Conservation (phyloP, 2,888 invertebrate genomes). For the Leuctra nigra region DNA sequence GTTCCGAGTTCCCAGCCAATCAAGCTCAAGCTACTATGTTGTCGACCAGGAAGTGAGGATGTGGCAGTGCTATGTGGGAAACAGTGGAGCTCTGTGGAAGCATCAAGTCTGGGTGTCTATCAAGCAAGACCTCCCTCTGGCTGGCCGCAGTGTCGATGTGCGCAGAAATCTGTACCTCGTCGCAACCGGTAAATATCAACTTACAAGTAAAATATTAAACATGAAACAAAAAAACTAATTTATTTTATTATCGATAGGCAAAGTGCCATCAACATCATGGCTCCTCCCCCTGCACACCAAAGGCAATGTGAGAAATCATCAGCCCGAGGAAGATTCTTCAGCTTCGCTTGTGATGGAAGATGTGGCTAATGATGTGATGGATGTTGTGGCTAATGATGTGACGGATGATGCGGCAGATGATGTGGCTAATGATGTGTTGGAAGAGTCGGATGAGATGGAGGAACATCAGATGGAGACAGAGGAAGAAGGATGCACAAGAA, state of each 20-base stretch:
- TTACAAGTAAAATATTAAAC: neutral
- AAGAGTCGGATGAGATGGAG: too few relatives aligned
- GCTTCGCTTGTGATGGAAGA: too few relatives aligned
- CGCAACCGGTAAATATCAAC: neutral
- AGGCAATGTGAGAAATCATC: neutral
- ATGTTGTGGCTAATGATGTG: too few relatives aligned
- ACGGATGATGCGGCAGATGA: too few relatives aligned
- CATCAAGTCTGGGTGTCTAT: constrained; percentile 3
- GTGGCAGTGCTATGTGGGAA: neutral
- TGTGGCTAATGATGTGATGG: too few relatives aligned
- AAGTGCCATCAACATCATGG: neutral
- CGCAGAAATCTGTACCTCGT: neutral
- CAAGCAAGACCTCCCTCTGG: neutral
- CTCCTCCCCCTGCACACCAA: neutral
- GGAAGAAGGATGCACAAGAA: too few relatives aligned
- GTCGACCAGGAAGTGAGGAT: constrained; percentile 1
- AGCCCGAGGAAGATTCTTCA: neutral
- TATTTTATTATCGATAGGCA: neutral
- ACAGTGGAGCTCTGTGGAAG: constrained; percentile 12
- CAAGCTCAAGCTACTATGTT: neutral
- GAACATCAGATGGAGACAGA: too few relatives aligned
- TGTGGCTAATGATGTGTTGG: too few relatives aligned
- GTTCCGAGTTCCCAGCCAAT: constrained; percentile 1
- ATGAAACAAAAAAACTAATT: neutral
- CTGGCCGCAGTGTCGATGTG: neutral